Percentiles rank a stretch among this genome's conserved stretches.
These are phyloP conservation scores for Drosophila crucigera DNA, from an alignment of 2,888 invertebrate genomes.

Conservation along the genomic window DNA sequence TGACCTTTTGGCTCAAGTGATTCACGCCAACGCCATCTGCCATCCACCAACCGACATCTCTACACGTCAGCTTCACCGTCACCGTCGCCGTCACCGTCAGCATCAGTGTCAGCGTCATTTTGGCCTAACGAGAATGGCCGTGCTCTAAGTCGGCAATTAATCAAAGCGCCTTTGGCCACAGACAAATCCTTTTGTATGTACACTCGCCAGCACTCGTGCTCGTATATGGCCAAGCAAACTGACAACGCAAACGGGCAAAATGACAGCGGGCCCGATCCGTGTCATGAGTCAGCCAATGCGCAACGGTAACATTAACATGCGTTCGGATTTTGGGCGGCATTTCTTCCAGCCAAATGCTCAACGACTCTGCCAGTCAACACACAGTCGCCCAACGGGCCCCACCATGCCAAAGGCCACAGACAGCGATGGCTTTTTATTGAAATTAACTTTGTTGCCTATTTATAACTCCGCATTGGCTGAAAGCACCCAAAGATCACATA, in stretches of 20 bases:
- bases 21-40: conserved; percentile 78
- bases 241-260: conserved; percentile 81
- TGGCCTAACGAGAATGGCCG: conserved; percentile 60
- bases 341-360: conserved; percentile 35
- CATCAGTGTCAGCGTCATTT: conserved; percentile 49
- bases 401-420: conserved; percentile 67
- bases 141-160: conserved; percentile 80
- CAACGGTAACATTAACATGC: conserved; percentile 78
- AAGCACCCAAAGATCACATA: conserved; percentile 19
- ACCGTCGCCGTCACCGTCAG: conserved; percentile 38
- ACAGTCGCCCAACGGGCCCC: conserved; percentile 42
- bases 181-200: conserved; percentile 73
- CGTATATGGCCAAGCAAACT: conserved; percentile 75
- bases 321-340: conserved; percentile 72
- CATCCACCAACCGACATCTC: conserved; percentile 38
- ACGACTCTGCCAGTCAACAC: conserved; percentile 30
- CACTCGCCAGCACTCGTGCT: conserved; percentile 36
- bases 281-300: conserved; percentile 79
- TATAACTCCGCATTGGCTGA: conserved; percentile 18
- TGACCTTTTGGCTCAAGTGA: conserved; percentile 81
- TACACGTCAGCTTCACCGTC: conserved; percentile 45
- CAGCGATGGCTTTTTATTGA: conserved; percentile 68
- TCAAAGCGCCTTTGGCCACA: conserved; percentile 78
- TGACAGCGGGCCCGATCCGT: conserved; percentile 72
- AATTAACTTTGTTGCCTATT: conserved; percentile 63